These are phyloP conservation scores for Genyomyrus donnyi DNA, from an alignment of 2,113 vertebrate species.

Conservation along the genomic window DNA sequence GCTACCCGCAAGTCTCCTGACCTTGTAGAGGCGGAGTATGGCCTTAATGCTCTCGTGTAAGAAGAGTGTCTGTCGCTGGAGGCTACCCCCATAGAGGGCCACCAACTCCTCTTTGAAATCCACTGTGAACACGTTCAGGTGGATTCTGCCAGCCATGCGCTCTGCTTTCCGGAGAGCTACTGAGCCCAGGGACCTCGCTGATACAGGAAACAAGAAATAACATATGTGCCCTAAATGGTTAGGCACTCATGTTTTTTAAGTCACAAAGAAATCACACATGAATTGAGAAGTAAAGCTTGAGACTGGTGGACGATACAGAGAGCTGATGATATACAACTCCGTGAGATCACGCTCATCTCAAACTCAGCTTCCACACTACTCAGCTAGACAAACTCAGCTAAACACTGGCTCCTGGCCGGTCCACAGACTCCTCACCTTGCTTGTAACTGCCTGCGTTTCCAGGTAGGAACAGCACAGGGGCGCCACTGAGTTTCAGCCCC, in stretches of 20 bases:
- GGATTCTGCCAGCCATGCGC: conserved; percentile 72
- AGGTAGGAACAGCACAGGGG: conserved; percentile 93
- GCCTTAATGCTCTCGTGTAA: conserved; percentile 89
- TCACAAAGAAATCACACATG: background rate
- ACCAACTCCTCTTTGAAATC: conserved; percentile 97
- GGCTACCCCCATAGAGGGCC: conserved; percentile 87
- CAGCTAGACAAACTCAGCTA: background rate
- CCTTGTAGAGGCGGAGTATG: conserved; percentile 88
- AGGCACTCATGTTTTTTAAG: background rate
- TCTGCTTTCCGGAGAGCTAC: conserved; percentile 92
- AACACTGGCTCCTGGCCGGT: background rate
- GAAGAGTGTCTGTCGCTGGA: conserved; percentile 83
- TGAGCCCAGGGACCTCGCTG: conserved; percentile 89
- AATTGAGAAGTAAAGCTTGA: background rate
- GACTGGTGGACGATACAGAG: background rate
- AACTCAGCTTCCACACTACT: background rate
- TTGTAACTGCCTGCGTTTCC: conserved; percentile 96
- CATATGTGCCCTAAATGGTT: background rate
- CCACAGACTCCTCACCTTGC: conserved; percentile 72
- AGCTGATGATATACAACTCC: background rate
- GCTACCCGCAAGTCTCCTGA: conserved; percentile 41
- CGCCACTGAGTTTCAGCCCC: conserved; percentile 74
- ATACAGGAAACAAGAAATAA: background rate
- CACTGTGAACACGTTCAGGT: conserved; percentile 91
- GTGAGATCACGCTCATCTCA: background rate